Conservation (phyloP, 1,140 invertebrate genomes). For the Camponotus pennsylvanicus region DNA sequence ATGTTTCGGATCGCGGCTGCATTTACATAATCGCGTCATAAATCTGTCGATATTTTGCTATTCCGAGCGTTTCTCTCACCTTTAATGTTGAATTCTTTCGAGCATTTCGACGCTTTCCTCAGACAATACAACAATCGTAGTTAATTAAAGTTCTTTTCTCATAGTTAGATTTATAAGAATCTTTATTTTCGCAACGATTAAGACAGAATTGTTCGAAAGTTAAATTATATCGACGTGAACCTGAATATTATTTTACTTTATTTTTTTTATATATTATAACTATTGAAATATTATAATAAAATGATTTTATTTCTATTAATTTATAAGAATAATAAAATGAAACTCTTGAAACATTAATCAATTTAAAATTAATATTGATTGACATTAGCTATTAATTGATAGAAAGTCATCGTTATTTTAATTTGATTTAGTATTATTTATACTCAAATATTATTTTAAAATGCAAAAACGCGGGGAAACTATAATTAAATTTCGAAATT, state of each 20-base stretch:
- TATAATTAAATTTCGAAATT: conserved; percentile 8
- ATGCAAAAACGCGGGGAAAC: not conserved
- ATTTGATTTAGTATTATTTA: not conserved
- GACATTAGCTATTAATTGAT: not conserved
- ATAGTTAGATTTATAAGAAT: not conserved
- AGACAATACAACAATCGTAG: not conserved
- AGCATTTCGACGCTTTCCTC: not conserved
- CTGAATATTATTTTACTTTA: not conserved
- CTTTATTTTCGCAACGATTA: conserved; percentile 1
- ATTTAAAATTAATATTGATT: not conserved
- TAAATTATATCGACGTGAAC: not conserved
- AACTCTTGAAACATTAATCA: not conserved
- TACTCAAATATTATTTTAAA: not conserved
- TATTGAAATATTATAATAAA: not conserved
- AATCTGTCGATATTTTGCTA: not conserved
- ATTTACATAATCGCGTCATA: conserved; percentile 38
- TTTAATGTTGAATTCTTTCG: not conserved
- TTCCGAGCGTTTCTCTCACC: not conserved
- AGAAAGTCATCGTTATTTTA: not conserved
- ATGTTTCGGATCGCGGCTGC: not conserved
- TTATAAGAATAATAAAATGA: not conserved
- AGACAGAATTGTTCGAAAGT: not conserved
- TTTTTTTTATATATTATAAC: not conserved
- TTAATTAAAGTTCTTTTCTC: not conserved
- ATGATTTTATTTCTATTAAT: not conserved